Percentiles rank a stretch among this genome's conserved stretches.
phyloP scores from a whole-genome alignment of 2,113 vertebrate species.

The Ceyx cyanopectus region DNA sequence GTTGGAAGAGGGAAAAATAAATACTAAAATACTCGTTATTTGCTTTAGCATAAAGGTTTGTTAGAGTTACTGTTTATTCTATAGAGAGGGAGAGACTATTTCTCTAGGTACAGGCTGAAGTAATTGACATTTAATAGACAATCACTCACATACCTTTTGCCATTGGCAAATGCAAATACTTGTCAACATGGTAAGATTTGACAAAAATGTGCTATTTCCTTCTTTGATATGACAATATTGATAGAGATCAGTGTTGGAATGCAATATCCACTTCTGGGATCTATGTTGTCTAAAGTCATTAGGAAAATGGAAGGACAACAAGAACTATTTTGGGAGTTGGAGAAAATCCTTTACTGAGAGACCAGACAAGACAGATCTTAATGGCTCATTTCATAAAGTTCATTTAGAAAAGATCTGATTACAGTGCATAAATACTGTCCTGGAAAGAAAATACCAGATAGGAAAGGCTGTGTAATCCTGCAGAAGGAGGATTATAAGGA shows the following conservation, averaged over 20 bases:
- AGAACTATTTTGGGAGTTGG: not conserved
- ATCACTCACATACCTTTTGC: not conserved
- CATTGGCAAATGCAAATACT: not conserved
- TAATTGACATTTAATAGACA: not conserved
- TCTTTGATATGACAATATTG: not conserved
- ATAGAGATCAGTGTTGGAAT: not conserved
- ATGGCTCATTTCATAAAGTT: slow-evolving; percentile 14
- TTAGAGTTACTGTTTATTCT: not conserved
- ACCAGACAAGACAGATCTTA: not conserved
- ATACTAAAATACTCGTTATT: not conserved
- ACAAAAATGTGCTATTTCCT: not conserved
- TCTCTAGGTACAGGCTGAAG: not conserved
- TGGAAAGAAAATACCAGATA: not conserved
- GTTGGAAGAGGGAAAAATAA: accelerated
- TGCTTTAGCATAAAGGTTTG: not conserved
- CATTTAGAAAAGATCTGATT: slow-evolving; percentile 17
- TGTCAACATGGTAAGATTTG: not conserved
- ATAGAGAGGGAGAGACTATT: not conserved
- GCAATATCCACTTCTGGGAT: not conserved
- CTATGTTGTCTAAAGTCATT: not conserved
- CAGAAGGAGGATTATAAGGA: not conserved
- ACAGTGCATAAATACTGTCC: not conserved
- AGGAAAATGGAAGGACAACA: not conserved
- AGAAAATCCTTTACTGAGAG: not conserved
- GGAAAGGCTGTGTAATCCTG: not conserved